Percentiles rank a stretch among this genome's conserved stretches.
These are phyloP conservation scores for Lonchura striata DNA, from an alignment of 2,113 vertebrate species.

Conservation along the genomic window DNA sequence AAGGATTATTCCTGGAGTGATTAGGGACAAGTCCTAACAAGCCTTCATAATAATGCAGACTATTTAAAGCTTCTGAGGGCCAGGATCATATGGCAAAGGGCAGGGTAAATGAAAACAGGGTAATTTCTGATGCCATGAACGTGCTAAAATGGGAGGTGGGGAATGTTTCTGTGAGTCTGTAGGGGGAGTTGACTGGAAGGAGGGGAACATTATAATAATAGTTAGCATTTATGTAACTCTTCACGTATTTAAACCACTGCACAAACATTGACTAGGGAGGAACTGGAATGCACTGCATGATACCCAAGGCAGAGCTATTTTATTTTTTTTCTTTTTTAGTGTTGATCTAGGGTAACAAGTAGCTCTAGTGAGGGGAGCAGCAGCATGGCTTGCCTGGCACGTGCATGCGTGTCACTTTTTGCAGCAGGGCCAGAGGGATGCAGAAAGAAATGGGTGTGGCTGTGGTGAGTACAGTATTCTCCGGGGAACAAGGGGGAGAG, in stretches of 20 bases:
- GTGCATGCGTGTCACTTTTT: neutral
- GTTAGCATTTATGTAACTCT: constrained; percentile 48
- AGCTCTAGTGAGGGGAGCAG: neutral
- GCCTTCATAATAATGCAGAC: constrained; percentile 63
- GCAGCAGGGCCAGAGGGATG: neutral
- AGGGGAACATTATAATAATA: constrained; percentile 53
- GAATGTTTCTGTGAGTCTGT: constrained; percentile 27
- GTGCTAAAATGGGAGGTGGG: constrained; percentile 48
- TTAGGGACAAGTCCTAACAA: constrained; percentile 68
- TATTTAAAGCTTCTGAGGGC: constrained; percentile 64
- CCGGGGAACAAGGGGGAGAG: neutral
- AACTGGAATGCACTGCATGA: constrained; percentile 23
- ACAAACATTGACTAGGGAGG: neutral
- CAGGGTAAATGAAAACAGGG: constrained; percentile 54
- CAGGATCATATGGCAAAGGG: constrained; percentile 63
- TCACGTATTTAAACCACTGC: constrained; percentile 25
- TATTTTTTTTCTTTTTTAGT: neutral
- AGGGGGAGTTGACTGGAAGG: constrained; percentile 40
- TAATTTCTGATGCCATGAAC: constrained; percentile 42
- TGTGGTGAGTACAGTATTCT: neutral
- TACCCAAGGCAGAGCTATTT: neutral
- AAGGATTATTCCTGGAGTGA: constrained; percentile 68
- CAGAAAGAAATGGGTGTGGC: neutral
- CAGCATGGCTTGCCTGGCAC: neutral
- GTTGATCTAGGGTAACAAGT: neutral